These are phyloP conservation scores for Festucalex cinctus DNA, from an alignment of 2,113 vertebrate species.

Conservation along the genomic window DNA sequence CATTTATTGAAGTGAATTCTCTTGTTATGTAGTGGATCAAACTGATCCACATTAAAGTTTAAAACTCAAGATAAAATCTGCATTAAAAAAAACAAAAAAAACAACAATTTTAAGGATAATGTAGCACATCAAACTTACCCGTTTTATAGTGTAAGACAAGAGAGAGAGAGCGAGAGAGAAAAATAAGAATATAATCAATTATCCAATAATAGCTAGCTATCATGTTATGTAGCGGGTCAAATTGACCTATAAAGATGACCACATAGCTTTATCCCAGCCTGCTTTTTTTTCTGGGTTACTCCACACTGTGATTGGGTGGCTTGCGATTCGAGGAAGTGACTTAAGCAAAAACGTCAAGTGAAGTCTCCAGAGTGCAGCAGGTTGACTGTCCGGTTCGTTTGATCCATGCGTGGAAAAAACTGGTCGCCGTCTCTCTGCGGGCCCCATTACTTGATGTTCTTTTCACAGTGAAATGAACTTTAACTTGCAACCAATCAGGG, in stretches of 20 bases:
- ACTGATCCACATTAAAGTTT: too few relatives aligned
- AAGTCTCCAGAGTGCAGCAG: not conserved
- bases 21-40: too few relatives aligned
- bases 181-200: not conserved
- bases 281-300: not conserved
- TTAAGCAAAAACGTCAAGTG: not conserved
- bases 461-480: constrained; percentile 39
- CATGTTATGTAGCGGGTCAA: not conserved
- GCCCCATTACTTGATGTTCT: constrained; percentile 20
- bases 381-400: not conserved
- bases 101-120: not conserved
- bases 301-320: not conserved
- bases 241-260: not conserved
- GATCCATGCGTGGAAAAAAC: not conserved
- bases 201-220: not conserved
- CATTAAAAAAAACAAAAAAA: too few relatives aligned
- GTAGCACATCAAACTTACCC: not conserved
- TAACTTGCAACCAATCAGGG: constrained; percentile 29
- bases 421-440: not conserved
- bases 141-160: not conserved
- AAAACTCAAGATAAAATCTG: too few relatives aligned
- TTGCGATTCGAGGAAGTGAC: not conserved
- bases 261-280: not conserved
- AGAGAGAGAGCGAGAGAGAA: not conserved
- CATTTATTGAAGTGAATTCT: not conserved